Evolutionary conservation across 2,113 vertebrate genomes (phyloP), one percentile per base, ranked within the genome.

Genomic region (Hoplias malabaricus): DNA sequence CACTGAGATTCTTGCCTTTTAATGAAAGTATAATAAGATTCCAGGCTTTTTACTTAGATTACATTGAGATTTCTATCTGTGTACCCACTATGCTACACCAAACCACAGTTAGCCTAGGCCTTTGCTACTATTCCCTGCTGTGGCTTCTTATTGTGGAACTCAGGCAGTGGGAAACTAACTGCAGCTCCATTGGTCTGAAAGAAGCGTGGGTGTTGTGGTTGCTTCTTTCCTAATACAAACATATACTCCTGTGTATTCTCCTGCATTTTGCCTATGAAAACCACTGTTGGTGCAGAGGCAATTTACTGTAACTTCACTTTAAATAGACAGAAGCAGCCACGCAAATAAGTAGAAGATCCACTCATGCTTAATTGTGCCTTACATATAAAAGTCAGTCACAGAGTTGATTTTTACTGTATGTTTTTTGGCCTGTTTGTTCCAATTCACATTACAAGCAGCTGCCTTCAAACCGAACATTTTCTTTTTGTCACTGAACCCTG

Each of bases 401-500:
- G 11, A 62, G 53, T 38, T n/a, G 19, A 36, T 25, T 53, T 38
- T 29, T 16, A 40, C 29, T 54, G 61, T 75, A 27, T 31, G 36
- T 53, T 25, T 63, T 63, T 13, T 38, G 21, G 46, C 23, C 21
- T 38, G 43, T 25, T 74, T 50, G 40, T 19, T 74, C 8, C 16
- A 27, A 53, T 53, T 36, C 29, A 36, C 27, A 65, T 38, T 38
- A 19, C 8, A 29, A 75, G 73, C 61, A 53, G 42, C 72, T 65
- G 76, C 46, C 21, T 72, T 21, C 14, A 19, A 29, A 13, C 16
- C 23, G 10, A 82, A 80, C 11, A 7, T 50, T 4, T 40, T 69
- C 62, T 75, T 67, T 63, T 74, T 86, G 77, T 27, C 34, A 65
- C 23, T 78, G 77, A 79, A 84, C 80, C 61, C 12, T 12, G 83